Evolutionary conservation across 92 coral and sea anemone genomes (phyloP), one percentile per base, ranked within the genome.

Genomic region (Metridium senile): DNA sequence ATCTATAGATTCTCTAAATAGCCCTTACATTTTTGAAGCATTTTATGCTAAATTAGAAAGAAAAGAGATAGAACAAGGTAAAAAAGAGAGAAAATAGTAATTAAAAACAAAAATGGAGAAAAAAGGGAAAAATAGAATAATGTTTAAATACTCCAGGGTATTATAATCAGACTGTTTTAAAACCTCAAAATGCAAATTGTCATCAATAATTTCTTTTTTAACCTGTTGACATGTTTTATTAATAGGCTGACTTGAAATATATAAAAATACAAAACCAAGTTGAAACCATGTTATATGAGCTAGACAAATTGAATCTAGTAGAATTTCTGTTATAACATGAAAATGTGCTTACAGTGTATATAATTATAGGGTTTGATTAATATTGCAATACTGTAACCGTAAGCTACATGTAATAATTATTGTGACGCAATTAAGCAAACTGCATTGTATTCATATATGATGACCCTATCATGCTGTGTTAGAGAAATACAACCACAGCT

Each of bases 171-270:
- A 45, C 51, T 45, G 9, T 7, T 45, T 17, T 39, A 39, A 59
- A 26, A 59, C 66, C 66, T 23, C 66, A 59, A 59, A 59, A 59
- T 59, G 66, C 66, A 59, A 59, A 59, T 59, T 22, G 11, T 26
- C 45, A 16, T 63, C 69, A 63, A 59, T n/a, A 59, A 18, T 25
- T 59, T 7, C 29, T 26, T 11, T 7, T 28, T 7, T 21, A 9
- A 59, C 66, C 32, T 26, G 66, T 59, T 2, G 4, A 28, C 28
- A 63, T 63, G 39, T 63, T 63, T 63, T 63, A 63, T 63, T 63
- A 63, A 63, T 63, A 23, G 16, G 20, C 31, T 28, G 69, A 63
- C 6, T 21, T 31, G 9, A 58, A 6, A n/a, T n/a, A n/a, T n/a
- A n/a, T n/a, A n/a, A n/a, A n/a, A n/a, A n/a, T n/a, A n/a, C n/a